These are phyloP conservation scores for Rhyzopertha dominica DNA, from an alignment of 1,140 invertebrate species.

Conservation along the genomic window DNA sequence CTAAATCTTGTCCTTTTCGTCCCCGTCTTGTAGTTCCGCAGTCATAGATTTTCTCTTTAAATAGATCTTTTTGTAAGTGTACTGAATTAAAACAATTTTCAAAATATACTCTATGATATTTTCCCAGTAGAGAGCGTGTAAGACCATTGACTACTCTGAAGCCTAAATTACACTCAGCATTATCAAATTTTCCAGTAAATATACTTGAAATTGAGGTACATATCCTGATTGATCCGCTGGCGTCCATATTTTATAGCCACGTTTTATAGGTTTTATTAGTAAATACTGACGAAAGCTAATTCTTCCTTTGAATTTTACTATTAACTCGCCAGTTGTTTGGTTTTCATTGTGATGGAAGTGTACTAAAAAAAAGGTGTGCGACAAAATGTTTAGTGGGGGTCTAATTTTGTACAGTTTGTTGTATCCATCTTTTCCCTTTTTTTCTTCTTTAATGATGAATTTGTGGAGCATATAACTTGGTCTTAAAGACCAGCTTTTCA, in stretches of 20 bases:
- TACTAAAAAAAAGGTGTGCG: no score
- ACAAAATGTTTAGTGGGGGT: no score
- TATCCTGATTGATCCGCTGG: slow-evolving; percentile 36
- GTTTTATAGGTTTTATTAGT: slow-evolving; percentile 2
- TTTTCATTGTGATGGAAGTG: no score
- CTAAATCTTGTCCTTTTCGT: no score
- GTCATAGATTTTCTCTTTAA: slow-evolving; percentile 8
- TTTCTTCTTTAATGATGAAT: no score
- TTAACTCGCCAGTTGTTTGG: background rate
- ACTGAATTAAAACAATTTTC: slow-evolving; percentile 12
- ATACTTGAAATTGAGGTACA: slow-evolving; percentile 46
- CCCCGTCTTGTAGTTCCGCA: slow-evolving; percentile 10
- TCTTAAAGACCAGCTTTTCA: no score
- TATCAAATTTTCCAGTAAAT: slow-evolving; percentile 41
- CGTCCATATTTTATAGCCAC: background rate
- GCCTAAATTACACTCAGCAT: slow-evolving; percentile 36
- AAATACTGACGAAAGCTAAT: background rate
- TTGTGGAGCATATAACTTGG: no score
- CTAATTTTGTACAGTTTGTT: no score
- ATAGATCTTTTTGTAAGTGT: slow-evolving; percentile 2
- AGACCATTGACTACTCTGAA: slow-evolving; percentile 34
- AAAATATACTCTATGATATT: slow-evolving; percentile 1
- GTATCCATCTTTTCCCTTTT: no score
- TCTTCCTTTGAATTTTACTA: slow-evolving; percentile 1
- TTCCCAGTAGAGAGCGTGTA: no score